Conservation (phyloP, 2,888 invertebrate genomes). For the Drosophila prostipennis region DNA sequence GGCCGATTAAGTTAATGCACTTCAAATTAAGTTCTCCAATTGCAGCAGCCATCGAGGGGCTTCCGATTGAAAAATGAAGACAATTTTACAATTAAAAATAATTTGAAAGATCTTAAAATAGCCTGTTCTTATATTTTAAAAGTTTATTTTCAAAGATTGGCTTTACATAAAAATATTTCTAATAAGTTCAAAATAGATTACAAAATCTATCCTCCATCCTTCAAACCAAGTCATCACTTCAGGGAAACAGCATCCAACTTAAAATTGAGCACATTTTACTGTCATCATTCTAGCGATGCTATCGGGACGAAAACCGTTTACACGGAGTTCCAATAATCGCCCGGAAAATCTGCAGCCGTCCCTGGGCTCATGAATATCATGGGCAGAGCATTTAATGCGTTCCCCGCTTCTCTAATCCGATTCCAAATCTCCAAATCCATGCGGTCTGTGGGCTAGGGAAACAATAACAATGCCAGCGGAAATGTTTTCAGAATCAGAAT, state of each 20-base stretch:
- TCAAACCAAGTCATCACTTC: constrained; percentile 9
- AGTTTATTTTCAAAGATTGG: too few species aligned
- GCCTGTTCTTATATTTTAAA: too few species aligned
- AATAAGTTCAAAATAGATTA: too few species aligned
- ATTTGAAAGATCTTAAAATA: too few species aligned
- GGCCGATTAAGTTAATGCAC: constrained; percentile 41
- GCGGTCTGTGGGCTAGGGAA: constrained; percentile 53
- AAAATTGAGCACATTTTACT: constrained; percentile 7
- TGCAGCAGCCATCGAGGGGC: constrained; percentile 10
- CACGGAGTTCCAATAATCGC: constrained; percentile 40
- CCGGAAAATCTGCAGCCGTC: constrained; percentile 44
- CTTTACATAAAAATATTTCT: too few species aligned
- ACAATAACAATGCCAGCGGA: constrained; percentile 68
- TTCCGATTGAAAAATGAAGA: not conserved
- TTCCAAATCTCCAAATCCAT: constrained; percentile 72
- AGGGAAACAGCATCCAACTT: constrained; percentile 2
- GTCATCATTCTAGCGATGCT: constrained; percentile 11
- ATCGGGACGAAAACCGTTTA: constrained; percentile 41
- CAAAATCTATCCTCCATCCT: not conserved
- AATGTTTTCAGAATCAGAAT: constrained; percentile 63
- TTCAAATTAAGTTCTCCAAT: constrained; percentile 27
- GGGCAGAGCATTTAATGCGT: constrained; percentile 27
- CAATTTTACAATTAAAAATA: not conserved
- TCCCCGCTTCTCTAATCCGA: constrained; percentile 67
- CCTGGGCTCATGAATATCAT: constrained; percentile 51